Evolutionary conservation across 2,113 vertebrate species (phyloP), one percentile per base, ranked within the genome.

Genomic region (Chaetura pelagica): DNA sequence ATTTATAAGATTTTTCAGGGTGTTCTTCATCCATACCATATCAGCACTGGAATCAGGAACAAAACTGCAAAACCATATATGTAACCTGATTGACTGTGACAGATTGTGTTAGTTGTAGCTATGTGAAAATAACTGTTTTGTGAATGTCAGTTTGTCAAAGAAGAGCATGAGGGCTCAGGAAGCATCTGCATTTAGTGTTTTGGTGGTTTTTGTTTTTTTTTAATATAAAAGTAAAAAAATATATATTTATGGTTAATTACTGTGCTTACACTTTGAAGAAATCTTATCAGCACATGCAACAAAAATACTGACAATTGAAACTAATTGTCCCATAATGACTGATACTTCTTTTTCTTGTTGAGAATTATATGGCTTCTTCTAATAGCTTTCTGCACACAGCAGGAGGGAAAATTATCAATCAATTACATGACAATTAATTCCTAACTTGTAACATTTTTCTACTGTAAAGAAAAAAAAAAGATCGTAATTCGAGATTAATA

Each of bases 311-410:
- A 89, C 95, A 96, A 96, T 91, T 95, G 87, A 90, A 97, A 97
- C 89, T 97, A 98, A 98, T 97, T 98, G 93, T 93, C 54, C 48
- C 35, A 68, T 96, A 97, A 97, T 97, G 92, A 96, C 81, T 92
- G 76, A 86, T 80, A 95, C 27, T 89, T 89, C 69, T 94, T 84
- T 71, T 91, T 92, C 84, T 94, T 88, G 88, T 95, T 94, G 95
- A 95, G 89, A 96, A 94, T 81, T 46, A 91, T 89, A 90, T 16
- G 59, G 64, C 57, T 62, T 73, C 94, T 90, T 93, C 80, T 52
- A 19, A 44, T 29, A 96, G 94, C 91, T 82, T 96, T 95, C 77
- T 12, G 19, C 55, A 73, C 93, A 96, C 93, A 96, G 94, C 21
- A 74, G 95, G 95, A 97, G 88, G 87, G 78, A 87, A 96, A 94